A percentile compares a stretch with the other conserved stretches of the same genome.
Conservation (phyloP, 2,888 invertebrate genomes). For the Amitus sp. region DNA sequence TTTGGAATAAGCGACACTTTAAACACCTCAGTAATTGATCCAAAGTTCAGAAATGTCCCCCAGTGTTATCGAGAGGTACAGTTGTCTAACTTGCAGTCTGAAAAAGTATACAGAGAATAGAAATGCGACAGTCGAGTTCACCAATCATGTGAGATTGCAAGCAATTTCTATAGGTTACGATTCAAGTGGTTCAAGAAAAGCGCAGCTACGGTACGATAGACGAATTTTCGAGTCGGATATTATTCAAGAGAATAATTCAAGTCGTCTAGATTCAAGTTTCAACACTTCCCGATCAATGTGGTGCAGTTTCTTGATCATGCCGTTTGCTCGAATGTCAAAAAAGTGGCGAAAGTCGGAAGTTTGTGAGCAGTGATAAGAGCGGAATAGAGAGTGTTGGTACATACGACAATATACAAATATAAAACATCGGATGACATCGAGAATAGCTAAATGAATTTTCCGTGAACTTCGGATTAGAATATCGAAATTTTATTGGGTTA, state of each 20-base stretch:
- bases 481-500: no score
- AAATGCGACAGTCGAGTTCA: conserved; percentile 28
- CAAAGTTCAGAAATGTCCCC: no score
- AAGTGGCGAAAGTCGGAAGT: conserved; percentile 33
- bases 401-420: conserved; percentile 46
- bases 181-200: conserved; percentile 39
- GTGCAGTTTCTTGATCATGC: conserved; percentile 32
- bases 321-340: conserved; percentile 23
- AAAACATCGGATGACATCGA: conserved; percentile 38
- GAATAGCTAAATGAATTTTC: no score
- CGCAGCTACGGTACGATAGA: conserved; percentile 38
- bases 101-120: conserved; percentile 14
- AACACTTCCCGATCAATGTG: neutral
- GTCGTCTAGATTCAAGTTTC: neutral
- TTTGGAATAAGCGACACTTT: no score
- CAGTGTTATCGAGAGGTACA: no score
- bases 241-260: no score
- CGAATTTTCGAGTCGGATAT: conserved; percentile 4
- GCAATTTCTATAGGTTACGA: conserved; percentile 47
- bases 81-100: conserved; percentile 13
- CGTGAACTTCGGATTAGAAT: no score
- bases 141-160: conserved; percentile 43
- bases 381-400: conserved; percentile 39
- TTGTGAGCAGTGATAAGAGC: conserved; percentile 28
- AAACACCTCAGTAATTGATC: no score